These are phyloP conservation scores for Lerema accius DNA, from an alignment of 1,140 invertebrate genomes.

Conservation along the genomic window DNA sequence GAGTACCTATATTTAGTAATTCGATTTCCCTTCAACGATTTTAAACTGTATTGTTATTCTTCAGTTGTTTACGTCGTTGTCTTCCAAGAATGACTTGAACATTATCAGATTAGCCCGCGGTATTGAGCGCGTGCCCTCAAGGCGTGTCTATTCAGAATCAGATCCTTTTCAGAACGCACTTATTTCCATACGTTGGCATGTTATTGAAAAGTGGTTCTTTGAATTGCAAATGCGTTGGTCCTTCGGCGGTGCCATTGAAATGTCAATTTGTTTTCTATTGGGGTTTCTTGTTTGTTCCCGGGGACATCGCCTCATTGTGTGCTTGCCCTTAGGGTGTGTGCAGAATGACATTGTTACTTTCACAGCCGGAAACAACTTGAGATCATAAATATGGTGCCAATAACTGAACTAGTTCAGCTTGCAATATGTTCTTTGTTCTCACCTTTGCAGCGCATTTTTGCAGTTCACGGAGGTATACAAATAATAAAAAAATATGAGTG, in stretches of 20 bases:
- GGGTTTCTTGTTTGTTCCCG: slow-evolving; percentile 56
- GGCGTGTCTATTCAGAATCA: slow-evolving; percentile 66
- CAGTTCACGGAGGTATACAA: no score
- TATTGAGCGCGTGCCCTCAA: slow-evolving; percentile 39
- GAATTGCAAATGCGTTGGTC: slow-evolving; percentile 75
- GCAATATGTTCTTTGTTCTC: no score
- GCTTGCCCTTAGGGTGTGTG: slow-evolving; percentile 26
- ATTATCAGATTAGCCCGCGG: slow-evolving; percentile 28
- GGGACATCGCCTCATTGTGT: slow-evolving; percentile 65
- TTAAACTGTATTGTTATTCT: not conserved
- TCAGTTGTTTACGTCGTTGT: not conserved
- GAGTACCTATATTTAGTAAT: no score
- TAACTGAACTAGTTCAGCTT: not conserved
- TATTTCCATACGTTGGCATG: slow-evolving; percentile 75
- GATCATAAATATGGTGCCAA: not conserved
- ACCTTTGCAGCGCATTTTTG: no score
- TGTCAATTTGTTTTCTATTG: slow-evolving; percentile 80
- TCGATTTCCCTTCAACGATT: not conserved
- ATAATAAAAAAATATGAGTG: no score
- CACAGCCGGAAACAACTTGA: slow-evolving; percentile 10
- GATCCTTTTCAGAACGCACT: slow-evolving; percentile 72
- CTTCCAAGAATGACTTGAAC: not conserved
- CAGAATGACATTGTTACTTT: slow-evolving; percentile 6
- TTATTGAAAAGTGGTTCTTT: slow-evolving; percentile 75
- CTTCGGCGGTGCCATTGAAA: slow-evolving; percentile 72